Evolutionary conservation across 92 coral and sea anemone genomes (phyloP).

Genomic region (Epizoanthus stellaris): DNA sequence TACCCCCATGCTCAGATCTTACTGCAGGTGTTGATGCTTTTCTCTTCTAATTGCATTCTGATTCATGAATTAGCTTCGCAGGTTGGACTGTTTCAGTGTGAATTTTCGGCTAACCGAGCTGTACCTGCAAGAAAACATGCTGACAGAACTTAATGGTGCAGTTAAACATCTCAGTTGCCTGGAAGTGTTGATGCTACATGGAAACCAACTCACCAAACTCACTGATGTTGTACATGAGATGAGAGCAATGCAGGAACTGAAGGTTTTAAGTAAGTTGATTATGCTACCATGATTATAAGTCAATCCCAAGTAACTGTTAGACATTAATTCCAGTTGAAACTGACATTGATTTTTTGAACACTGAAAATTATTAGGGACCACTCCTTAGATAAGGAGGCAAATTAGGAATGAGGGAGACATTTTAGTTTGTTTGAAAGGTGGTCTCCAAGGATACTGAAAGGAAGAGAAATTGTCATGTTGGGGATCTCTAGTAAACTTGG

Average conservation of each 20-base stretch:
- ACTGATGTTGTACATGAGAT: slow-evolving; percentile 94
- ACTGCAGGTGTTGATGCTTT: not conserved
- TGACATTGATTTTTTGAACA: too few species aligned
- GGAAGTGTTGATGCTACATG: slow-evolving; percentile 90
- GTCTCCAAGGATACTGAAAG: too few species aligned
- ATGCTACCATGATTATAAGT: too few species aligned
- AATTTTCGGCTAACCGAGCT: slow-evolving; percentile 87
- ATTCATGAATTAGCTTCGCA: slow-evolving; percentile 67
- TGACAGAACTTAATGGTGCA: slow-evolving; percentile 84
- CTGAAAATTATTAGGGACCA: too few species aligned
- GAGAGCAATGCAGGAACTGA: slow-evolving; percentile 89
- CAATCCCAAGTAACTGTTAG: too few species aligned
- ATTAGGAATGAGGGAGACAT: too few species aligned
- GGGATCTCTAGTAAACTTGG: too few species aligned
- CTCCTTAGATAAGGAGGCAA: too few species aligned
- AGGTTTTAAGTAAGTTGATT: slow-evolving; percentile 80
- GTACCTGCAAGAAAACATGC: slow-evolving; percentile 87
- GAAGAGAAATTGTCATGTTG: too few species aligned
- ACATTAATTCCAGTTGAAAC: too few species aligned
- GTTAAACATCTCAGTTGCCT: slow-evolving; percentile 83
- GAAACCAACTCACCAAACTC: slow-evolving; percentile 91
- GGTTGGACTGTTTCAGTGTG: slow-evolving; percentile 73
- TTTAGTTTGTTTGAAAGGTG: too few species aligned
- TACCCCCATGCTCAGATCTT: not conserved
- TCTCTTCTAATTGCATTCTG: not conserved